phyloP scores from a whole-genome alignment of 2,113 vertebrate genomes.

The Bungarus multicinctus region DNA sequence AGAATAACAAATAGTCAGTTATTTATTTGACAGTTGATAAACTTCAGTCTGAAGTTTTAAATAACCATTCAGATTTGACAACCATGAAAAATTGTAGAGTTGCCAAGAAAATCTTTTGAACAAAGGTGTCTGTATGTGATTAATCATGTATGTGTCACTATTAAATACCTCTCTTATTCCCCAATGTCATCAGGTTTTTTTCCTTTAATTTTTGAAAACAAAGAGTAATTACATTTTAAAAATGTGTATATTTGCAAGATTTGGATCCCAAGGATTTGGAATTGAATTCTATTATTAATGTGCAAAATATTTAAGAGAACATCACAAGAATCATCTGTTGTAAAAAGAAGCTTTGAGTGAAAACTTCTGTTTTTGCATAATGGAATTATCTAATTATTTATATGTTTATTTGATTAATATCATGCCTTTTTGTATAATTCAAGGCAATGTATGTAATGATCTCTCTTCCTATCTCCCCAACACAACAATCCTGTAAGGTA shows the following conservation, averaged over 20 bases:
- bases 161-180: neutral
- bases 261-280: neutral
- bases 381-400: neutral
- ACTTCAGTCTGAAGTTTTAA: neutral
- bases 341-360: neutral
- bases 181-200: neutral
- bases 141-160: neutral
- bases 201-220: neutral
- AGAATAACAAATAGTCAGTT: neutral
- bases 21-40: neutral
- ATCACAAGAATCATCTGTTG: neutral
- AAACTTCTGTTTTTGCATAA: neutral
- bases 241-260: neutral
- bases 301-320: neutral
- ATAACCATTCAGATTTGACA: neutral
- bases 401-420: neutral
- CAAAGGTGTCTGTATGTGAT: neutral
- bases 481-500: neutral
- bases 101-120: neutral
- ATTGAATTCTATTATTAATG: neutral
- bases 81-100: neutral
- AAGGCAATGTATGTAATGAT: neutral
- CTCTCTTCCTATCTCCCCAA: neutral
- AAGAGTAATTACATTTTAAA: neutral
- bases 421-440: neutral